Evolutionary conservation across 2,113 vertebrate species (phyloP), one percentile per base, ranked within the genome.

Genomic region (Polyodon spathula): DNA sequence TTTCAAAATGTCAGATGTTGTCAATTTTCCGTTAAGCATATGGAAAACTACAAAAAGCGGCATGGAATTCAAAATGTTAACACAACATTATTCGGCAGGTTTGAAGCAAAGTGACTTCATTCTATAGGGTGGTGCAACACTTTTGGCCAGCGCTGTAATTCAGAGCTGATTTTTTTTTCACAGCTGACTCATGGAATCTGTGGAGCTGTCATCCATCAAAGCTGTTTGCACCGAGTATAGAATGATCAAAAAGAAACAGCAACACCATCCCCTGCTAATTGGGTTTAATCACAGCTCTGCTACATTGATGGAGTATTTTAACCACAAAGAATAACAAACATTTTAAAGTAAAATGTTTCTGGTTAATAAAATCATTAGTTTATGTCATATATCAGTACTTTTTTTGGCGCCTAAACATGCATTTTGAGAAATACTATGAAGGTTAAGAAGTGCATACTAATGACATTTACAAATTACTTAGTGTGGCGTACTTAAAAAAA

Each of bases 261-360:
- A 65, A 72, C 72, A 68, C 37, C 63, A 77, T 70, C 70, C 68
- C 75, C 74, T 66, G 74, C 75, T 77, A 77, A 76, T 68, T 68
- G 71, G 63, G 63, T 71, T 69, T 61, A 76, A 71, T 74, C 4
- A 0, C 74, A 70, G 76, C 64, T 63, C 67, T 73, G 71, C 76
- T 80, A 68, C 17, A 52, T 12, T 81, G 74, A 86, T 81, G 62
- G 40, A 85, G 63, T 68, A 37, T 53, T 68, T 40, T 53, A 72
- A 63, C 59, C 37, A 64, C 66, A 69, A 80, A 73, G n/a, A 78
- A 83, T 77, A 83, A 74, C 62, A 81, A 77, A 71, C 69, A 66
- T 4, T n/a, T n/a, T n/a, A n/a, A n/a, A n/a, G n/a, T n/a, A n/a
- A n/a, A n/a, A n/a, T 27, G 46, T 39, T 40, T 53, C 66, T 67